These are phyloP conservation scores for Heteromyza rotundicornis DNA, from an alignment of 2,888 invertebrate genomes.

Conservation along the genomic window DNA sequence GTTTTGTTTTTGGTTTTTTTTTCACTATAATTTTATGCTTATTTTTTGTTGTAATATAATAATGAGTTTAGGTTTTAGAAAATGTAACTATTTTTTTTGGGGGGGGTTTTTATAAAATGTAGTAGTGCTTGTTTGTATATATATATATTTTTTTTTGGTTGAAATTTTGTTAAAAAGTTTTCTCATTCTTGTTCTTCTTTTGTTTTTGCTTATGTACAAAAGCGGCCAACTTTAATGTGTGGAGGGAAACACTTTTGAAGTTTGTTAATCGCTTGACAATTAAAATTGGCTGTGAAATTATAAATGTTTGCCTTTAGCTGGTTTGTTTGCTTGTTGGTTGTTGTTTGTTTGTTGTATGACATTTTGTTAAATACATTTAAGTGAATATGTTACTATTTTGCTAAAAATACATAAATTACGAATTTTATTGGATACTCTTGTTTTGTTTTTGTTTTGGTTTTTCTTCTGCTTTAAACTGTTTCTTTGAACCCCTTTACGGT, in stretches of 20 bases:
- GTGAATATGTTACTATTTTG: no score
- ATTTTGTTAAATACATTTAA: constrained; percentile 39
- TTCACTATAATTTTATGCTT: constrained; percentile 4
- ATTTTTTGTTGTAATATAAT: not conserved
- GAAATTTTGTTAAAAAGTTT: constrained; percentile 14
- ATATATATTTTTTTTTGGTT: not conserved
- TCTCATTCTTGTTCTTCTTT: constrained; percentile 31
- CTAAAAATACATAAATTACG: constrained; percentile 20
- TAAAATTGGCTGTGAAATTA: not conserved
- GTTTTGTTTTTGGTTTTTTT: constrained; percentile 5
- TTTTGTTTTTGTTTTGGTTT: not conserved
- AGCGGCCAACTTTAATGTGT: not conserved
- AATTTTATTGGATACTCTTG: not conserved
- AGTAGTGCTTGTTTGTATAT: not conserved
- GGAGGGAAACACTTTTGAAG: not conserved
- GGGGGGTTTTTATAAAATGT: not conserved
- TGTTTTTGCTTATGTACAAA: not conserved
- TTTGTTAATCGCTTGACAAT: no score
- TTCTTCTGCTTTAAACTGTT: constrained; percentile 22
- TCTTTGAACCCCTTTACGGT: constrained; percentile 27
- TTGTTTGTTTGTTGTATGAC: constrained; percentile 44
- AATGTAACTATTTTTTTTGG: not conserved
- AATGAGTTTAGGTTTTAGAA: not conserved
- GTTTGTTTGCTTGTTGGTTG: not conserved
- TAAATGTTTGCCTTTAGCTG: not conserved